Evolutionary conservation across 2,888 invertebrate genomes (phyloP), one percentile per base, ranked within the genome.

Genomic region (Chesias legatella): DNA sequence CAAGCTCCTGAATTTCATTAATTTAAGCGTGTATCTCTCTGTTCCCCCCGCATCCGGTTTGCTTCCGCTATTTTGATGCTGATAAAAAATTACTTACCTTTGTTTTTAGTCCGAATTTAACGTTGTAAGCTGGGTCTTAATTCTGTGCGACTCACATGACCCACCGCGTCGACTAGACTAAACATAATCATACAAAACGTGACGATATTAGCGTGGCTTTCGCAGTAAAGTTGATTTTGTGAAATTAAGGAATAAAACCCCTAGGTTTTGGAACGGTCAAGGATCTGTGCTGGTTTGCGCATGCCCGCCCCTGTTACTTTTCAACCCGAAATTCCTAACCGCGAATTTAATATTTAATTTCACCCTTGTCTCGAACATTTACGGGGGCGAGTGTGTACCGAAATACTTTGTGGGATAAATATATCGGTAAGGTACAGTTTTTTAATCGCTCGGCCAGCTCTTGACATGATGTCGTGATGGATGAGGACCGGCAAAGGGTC

Each of bases 311-410:
- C 68, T 63, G 70, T 75, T 77, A 74, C 78, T 82, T 84, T 86
- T 77, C 81, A 78, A 73, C 78, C 79, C 79, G 58, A 84, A 85
- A 86, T 84, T 84, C 80, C 83, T 79, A 78, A 83, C 79, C 81
- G 74, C 80, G 75, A 81, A 79, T 85, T 86, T 85, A 86, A 88
- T 88, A 86, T 88, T 88, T 85, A 86, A 88, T 82, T 75, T 70
- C 76, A 82, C 84, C 84, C 86, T 83, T 83, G 84, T 85, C 84
- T 86, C 84, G 79, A 84, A 72, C 80, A 82, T 85, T 86, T 82
- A 85, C 79, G 75, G 72, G 64, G 60, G 69, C 36, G 53, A 49
- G 63, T 65, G 73, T 67, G 75, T 72, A 73, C 79, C 79, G 58
- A 81, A 85, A 84, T 84, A 80, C 73, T 70, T 64, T 68, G 61